Base-by-base conservation (phyloP, 2,888 invertebrate genomes). In the Megamerina dolium region DNA sequence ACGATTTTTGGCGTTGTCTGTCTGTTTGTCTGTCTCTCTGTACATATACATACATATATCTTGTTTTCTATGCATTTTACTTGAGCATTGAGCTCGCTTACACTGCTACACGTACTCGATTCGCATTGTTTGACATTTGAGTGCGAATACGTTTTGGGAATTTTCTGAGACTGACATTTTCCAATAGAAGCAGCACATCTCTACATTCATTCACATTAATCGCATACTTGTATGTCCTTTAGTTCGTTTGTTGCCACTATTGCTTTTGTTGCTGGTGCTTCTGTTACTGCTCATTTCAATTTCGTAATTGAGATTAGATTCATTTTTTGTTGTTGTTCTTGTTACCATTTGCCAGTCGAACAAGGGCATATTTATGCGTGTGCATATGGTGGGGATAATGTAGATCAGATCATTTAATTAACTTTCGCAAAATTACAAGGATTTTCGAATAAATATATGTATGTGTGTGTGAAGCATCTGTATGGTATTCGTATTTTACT, bases 401-500 rank as follows among this genome's bases (percentile, higher is more conserved):
- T 41, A 46, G 66, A 66, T 64, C 61, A 59, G 59, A 66, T 63
- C 64, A 63, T 64, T 64, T 66, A 64, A 64, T 64, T 64, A 64
- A 64, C 58, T 65, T 66, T 62, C 55, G n/a, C 56, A 50, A 49
- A 48, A 51, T 55, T 46, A 54, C 50, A 54, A 41, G 43, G 39
- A 38, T 42, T 38, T 35, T 19, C 35, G 29, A n/a, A n/a, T n/a
- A n/a, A n/a, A n/a, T n/a, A n/a, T n/a, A n/a, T n/a, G n/a, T n/a
- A n/a, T n/a, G n/a, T n/a, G n/a, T n/a, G n/a, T n/a, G n/a, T n/a
- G n/a, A n/a, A n/a, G n/a, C n/a, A n/a, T n/a, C n/a, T n/a, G n/a
- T n/a, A n/a, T n/a, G n/a, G n/a, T n/a, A n/a, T n/a, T n/a, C n/a
- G 37, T 38, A 37, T 52, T 54, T 49, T 43, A 49, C 51, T 55